These are phyloP conservation scores for Cryptoleucopteryx plumbea DNA, from an alignment of 2,113 vertebrate species.

Conservation along the genomic window DNA sequence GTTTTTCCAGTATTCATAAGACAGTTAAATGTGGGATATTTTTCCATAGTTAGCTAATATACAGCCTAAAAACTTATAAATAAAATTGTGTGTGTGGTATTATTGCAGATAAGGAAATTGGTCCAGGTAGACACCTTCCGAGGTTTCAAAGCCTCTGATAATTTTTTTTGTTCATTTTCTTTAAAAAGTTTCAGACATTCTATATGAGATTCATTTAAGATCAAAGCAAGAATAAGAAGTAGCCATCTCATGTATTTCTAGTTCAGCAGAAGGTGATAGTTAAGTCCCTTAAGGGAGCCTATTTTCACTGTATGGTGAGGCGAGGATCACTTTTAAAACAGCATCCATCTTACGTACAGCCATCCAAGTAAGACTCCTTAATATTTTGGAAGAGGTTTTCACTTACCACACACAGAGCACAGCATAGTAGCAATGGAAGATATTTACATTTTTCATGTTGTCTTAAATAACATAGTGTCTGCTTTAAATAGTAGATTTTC, in stretches of 20 bases:
- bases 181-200: background rate
- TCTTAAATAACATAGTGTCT: slow-evolving; percentile 65
- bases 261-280: background rate
- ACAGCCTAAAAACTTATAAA: background rate
- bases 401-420: background rate
- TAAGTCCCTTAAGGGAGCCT: background rate
- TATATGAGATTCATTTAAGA: background rate
- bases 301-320: background rate
- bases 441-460: slow-evolving; percentile 8
- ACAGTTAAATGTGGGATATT: background rate
- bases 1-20: slow-evolving; percentile 25
- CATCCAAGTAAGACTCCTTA: background rate
- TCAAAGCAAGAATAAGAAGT: background rate
- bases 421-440: background rate
- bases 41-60: background rate
- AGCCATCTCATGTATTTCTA: background rate
- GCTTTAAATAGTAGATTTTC: slow-evolving; percentile 37
- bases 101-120: background rate
- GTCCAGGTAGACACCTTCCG: background rate
- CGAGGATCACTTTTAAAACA: background rate
- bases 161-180: background rate
- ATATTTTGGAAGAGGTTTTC: background rate
- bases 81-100: background rate
- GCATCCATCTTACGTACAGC: background rate
- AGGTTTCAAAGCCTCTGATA: background rate